Conservation (phyloP, 2,797 vertebrate species). For the Agapornis canus region DNA sequence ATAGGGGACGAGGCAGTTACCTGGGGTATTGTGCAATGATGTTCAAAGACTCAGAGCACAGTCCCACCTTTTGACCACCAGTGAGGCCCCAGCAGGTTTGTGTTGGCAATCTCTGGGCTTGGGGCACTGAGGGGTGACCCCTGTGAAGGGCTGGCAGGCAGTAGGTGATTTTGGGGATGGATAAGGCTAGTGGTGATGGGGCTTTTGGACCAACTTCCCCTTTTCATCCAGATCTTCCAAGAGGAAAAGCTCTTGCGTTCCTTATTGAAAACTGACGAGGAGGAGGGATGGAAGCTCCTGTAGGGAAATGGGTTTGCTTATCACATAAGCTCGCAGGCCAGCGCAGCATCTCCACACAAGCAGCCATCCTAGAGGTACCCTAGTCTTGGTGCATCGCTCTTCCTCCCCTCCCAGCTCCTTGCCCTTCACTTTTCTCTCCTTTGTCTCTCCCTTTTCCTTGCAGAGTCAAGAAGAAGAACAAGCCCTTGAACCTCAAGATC, state of each 20-base stretch:
- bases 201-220: neutral
- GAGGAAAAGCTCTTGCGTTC: neutral
- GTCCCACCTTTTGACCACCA: neutral
- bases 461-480: constrained; percentile 97
- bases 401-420: rapidly evolving
- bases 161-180: neutral
- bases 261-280: rapidly evolving
- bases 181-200: rapidly evolving
- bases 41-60: rapidly evolving
- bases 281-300: neutral
- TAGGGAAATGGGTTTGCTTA: rapidly evolving
- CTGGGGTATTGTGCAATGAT: neutral
- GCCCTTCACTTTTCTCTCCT: neutral
- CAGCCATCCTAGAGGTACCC: rapidly evolving
- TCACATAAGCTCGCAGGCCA: rapidly evolving
- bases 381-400: rapidly evolving
- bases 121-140: neutral
- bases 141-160: rapidly evolving
- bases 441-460: neutral
- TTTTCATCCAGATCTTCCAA: neutral
- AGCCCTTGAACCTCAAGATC: constrained; percentile 98
- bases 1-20: rapidly evolving
- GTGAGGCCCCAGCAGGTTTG: neutral
- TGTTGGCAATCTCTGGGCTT: rapidly evolving
- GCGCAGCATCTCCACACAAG: rapidly evolving